Evolutionary conservation across 2,797 vertebrate genomes (phyloP).

Genomic region (Acropternis orthonyx): DNA sequence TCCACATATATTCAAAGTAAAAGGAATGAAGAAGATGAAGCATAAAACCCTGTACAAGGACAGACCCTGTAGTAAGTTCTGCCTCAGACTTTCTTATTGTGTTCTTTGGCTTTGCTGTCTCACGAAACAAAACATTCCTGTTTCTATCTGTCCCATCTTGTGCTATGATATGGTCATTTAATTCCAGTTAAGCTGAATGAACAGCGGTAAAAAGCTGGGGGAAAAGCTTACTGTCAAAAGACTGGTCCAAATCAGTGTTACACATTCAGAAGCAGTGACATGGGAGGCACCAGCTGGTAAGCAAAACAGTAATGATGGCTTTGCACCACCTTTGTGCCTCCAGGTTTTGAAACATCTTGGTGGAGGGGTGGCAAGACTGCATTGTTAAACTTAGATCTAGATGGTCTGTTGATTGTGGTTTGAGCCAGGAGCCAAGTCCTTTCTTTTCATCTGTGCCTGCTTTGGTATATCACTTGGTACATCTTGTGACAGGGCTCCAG

Average conservation of each 20-base stretch:
- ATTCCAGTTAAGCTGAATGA: neutral
- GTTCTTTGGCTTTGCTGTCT: conserved; percentile 32
- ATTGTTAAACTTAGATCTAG: neutral
- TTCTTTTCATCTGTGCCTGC: neutral
- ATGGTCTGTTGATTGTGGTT: neutral
- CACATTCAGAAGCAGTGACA: neutral
- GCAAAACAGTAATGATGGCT: neutral
- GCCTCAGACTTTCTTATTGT: neutral
- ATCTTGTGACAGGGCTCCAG: neutral
- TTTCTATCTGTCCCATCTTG: neutral
- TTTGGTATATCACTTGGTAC: neutral
- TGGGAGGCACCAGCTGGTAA: neutral
- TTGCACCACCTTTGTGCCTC: neutral
- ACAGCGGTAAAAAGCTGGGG: neutral
- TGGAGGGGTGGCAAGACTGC: neutral
- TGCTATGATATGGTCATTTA: neutral
- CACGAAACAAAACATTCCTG: neutral
- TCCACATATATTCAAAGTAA: conserved; percentile 51
- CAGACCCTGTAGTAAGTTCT: conserved; percentile 40
- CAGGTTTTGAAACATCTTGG: neutral
- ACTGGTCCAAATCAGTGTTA: neutral
- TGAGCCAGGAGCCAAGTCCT: neutral
- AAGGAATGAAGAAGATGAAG: conserved; percentile 33
- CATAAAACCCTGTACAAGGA: neutral
- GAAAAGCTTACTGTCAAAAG: neutral